Base-by-base conservation (phyloP, 1,140 invertebrate species). In the Drosophila asahinai region DNA sequence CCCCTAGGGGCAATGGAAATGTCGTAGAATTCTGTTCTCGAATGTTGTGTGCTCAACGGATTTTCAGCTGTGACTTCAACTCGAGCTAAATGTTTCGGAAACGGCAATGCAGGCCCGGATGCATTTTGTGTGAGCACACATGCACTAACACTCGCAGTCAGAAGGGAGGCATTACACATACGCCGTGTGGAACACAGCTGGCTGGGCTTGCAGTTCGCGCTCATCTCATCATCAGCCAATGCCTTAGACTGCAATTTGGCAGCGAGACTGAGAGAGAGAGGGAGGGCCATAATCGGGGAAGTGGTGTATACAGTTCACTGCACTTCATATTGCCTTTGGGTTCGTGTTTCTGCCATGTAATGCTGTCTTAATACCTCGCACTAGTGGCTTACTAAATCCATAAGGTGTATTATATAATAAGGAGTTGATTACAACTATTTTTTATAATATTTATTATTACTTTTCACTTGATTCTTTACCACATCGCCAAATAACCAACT, bases 71-170 rank as follows among this genome's bases (percentile, higher is more conserved):
- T 64, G 65, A 79, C 77, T 78, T 48, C 42, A 49, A 38, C 12
- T 17, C 25, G 42, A 62, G 71, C 77, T 70, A 87, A 87, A 83
- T 87, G 83, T 87, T 86, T 86, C 83, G 83, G 83, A 87, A 87
- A 74, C 73, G 47, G 83, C 80, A 83, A 57, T 77, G 80, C 80
- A 80, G 59, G 45, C 40, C 47, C 80, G 80, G 80, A 87, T 83
- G 83, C 79, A 79, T 86, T 64, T 86, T 81, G 51, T 80, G 64
- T 68, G 57, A 59, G 73, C 63, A 47, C 17, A 61, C 36, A 52
- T 15, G 57, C 22, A 30, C 1, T 43, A 36, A 25, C 51, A 30
- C 36, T 38, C 4, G 17, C 48, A 38, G 9, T 52, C 17, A 22
- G 48, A 9, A 49, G 45, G 52, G 38, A 42, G 48, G 45, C 38